Percentiles rank a stretch among this genome's conserved stretches.
Evolutionary conservation across 2,113 vertebrate species (phyloP).

Genomic region (Hiodon tergisus): DNA sequence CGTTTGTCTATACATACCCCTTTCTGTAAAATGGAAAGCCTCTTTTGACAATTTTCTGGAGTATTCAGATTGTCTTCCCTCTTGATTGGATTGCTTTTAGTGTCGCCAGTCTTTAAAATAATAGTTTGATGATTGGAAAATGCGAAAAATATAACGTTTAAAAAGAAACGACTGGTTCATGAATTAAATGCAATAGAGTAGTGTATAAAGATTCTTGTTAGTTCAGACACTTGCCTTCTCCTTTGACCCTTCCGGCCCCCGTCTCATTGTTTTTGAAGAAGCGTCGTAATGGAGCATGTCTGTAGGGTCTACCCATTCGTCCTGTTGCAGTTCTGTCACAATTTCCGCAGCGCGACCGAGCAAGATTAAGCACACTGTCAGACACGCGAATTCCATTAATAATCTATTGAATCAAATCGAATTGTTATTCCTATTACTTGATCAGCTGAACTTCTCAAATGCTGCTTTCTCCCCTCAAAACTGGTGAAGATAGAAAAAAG

Average conservation of each 20-base stretch:
- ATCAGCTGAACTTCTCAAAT: no score
- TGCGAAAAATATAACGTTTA: background rate
- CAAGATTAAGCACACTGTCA: background rate
- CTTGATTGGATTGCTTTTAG: background rate
- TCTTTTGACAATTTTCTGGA: background rate
- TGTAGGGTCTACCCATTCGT: conserved; percentile 11
- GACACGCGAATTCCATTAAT: background rate
- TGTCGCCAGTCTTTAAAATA: background rate
- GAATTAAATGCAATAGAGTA: background rate
- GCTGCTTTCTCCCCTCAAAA: no score
- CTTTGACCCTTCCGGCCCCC: background rate
- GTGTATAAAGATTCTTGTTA: no score
- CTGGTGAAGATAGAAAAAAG: no score
- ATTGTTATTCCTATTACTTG: no score
- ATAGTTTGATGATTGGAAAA: background rate
- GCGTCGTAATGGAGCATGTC: conserved; percentile 9
- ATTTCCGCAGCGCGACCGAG: background rate
- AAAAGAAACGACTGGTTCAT: no score
- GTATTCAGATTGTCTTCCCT: background rate
- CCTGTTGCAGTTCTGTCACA: background rate
- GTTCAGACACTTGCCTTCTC: background rate
- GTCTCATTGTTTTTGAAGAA: conserved; percentile 8
- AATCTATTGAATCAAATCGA: no score
- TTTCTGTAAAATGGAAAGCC: conserved; percentile 1
- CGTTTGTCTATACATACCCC: background rate